phyloP scores from a whole-genome alignment of 1,140 invertebrate species.

The Steinernema khuongi region DNA sequence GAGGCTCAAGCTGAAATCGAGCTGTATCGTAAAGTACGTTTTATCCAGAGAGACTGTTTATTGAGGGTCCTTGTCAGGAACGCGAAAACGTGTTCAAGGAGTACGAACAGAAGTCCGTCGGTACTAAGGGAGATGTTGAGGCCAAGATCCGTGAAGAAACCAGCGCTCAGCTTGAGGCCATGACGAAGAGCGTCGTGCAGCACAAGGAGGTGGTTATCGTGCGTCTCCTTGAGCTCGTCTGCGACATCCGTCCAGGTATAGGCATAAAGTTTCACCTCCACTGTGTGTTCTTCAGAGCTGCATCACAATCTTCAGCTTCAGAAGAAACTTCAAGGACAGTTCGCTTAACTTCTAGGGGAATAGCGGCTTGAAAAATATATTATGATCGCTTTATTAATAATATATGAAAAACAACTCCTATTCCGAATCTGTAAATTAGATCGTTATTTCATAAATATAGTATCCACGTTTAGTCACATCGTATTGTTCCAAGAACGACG shows the following conservation, averaged over 20 bases:
- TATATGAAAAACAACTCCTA: no score
- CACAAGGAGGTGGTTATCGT: constrained; percentile 68
- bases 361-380: no score
- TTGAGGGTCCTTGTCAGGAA: constrained; percentile 47
- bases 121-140: constrained; percentile 58
- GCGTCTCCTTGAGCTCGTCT: constrained; percentile 75
- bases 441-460: no score
- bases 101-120: constrained; percentile 56
- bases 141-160: constrained; percentile 48
- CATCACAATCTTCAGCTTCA: constrained; percentile 69
- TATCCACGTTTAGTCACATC: no score
- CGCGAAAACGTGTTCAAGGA: constrained; percentile 56
- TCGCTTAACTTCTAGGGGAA: no score
- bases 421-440: no score
- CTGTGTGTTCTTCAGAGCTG: constrained; percentile 63
- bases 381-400: no score
- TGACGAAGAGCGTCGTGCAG: constrained; percentile 45
- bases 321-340: constrained; percentile 48
- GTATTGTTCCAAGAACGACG: no score
- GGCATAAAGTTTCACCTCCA: neutral
- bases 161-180: constrained; percentile 42
- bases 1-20: constrained; percentile 98
- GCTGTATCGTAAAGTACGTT: constrained; percentile 82
- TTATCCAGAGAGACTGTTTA: no score
- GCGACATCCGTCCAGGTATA: constrained; percentile 72